Evolutionary conservation across 2,888 invertebrate species (phyloP).

Genomic region (Pristionchus maxplancki): DNA sequence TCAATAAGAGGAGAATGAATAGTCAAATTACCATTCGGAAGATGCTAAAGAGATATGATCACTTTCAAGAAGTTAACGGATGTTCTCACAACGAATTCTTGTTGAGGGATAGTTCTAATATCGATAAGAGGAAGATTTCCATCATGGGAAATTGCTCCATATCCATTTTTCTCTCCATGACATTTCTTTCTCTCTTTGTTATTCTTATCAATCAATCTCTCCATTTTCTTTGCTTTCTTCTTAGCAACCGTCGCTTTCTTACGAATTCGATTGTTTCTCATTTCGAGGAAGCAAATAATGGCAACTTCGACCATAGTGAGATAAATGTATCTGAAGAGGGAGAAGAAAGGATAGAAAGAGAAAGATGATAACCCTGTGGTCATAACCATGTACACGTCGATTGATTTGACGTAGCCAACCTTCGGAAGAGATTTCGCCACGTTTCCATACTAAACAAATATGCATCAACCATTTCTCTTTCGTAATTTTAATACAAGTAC

Average conservation of each 20-base stretch:
- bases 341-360: not conserved
- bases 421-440: slow-evolving; percentile 73
- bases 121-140: not conserved
- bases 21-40: slow-evolving; percentile 4
- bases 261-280: slow-evolving; percentile 60
- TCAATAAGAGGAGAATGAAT: not conserved
- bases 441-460: slow-evolving; percentile 72
- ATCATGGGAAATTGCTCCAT: slow-evolving; percentile 38
- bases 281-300: slow-evolving; percentile 71
- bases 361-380: slow-evolving; percentile 65
- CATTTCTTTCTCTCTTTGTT: slow-evolving; percentile 1
- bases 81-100: slow-evolving; percentile 3
- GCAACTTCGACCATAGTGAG: slow-evolving; percentile 75
- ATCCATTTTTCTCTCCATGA: slow-evolving; percentile 33
- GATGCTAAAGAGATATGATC: not conserved
- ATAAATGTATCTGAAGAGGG: slow-evolving; percentile 68
- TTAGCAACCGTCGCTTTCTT: slow-evolving; percentile 60
- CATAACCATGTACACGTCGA: slow-evolving; percentile 74
- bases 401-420: slow-evolving; percentile 75
- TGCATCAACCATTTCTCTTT: not conserved
- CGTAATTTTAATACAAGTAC: too few species aligned
- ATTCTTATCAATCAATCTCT: slow-evolving; percentile 34
- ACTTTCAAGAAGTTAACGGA: not conserved
- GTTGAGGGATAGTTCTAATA: slow-evolving; percentile 15
- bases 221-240: slow-evolving; percentile 61